Evolutionary conservation across 1,140 invertebrate genomes (phyloP), one percentile per base, ranked within the genome.

Genomic region (Sarcophaga bullata): DNA sequence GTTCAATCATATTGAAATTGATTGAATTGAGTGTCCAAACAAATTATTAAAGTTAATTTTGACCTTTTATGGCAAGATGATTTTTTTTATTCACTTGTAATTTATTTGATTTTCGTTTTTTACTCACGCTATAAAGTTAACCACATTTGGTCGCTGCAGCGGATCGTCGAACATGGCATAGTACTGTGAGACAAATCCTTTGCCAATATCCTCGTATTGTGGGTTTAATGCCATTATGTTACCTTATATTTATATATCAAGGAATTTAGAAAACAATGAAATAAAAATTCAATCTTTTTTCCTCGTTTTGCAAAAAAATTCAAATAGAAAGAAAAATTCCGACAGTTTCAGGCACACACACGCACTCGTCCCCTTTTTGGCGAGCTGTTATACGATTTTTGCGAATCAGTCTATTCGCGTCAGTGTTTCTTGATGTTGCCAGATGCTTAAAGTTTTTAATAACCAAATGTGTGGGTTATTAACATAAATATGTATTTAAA

Each of bases 111-210:
- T 37, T 37, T 37, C 1, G 25, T 37, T 37, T 37, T 8, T 73
- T 86, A 95, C 96, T 96, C 92, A 97, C 97, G 92, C 97, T 97
- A 91, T 98, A 98, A 92, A 95, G 91, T 95, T 96, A 80, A 94
- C 94, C 87, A 98, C 93, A 91, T 93, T 95, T 85, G 93, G 92
- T 89, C 97, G 93, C 86, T 95, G 94, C 83, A 91, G 91, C 84
- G 95, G 94, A 92, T 98, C 96, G 91, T 98, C 97, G 89, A 98
- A 98, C 84, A 97, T 88, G 52, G 93, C 92, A 91, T 98, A 98
- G 92, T 98, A 98, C 92, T 98, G 96, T 85, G 96, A 94, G 52
- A 97, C 96, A 90, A 98, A 98, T 84, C 95, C 95, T 91, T 97
- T 97, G 82, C 96, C 97, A 88, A 98, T 98, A 49, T 94, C 95